These are phyloP conservation scores for Coturnix japonica DNA, from an alignment of 2,113 vertebrate genomes.

Conservation along the genomic window DNA sequence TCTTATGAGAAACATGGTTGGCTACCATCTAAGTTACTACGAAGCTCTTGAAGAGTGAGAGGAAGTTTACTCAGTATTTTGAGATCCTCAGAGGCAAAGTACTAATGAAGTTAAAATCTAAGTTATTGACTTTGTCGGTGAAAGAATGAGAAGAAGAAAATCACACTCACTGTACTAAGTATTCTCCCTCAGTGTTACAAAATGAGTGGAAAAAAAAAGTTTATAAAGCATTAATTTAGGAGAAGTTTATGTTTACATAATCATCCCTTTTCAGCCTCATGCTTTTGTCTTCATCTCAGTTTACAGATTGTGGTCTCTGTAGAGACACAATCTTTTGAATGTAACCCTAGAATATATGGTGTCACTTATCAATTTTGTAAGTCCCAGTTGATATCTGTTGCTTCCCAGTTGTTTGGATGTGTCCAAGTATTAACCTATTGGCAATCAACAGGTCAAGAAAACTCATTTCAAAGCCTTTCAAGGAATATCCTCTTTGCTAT, in stretches of 20 bases:
- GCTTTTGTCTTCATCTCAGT: neutral
- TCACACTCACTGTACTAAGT: neutral
- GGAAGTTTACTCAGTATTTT: conserved; percentile 41
- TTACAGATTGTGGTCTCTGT: neutral
- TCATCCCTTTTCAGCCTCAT: neutral
- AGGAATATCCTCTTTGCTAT: neutral
- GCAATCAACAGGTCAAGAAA: neutral
- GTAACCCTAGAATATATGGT: neutral
- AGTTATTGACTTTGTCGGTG: neutral
- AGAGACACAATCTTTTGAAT: neutral
- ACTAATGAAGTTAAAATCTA: conserved; percentile 8
- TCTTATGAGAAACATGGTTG: conserved; percentile 19
- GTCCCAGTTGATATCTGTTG: neutral
- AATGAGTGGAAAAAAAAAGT: neutral
- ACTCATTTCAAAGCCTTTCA: neutral
- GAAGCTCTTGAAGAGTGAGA: conserved; percentile 36
- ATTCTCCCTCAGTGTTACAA: neutral
- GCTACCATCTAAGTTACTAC: neutral
- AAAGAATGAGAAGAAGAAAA: conserved; percentile 41
- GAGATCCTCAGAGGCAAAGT: conserved; percentile 60
- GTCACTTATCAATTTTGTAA: neutral
- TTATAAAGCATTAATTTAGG: neutral
- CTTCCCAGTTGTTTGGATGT: neutral
- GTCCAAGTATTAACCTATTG: neutral
- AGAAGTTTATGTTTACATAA: conserved; percentile 1